Percentiles rank a stretch among this genome's conserved stretches.
Conservation (phyloP, 2,888 invertebrate genomes). For the Zhuqinia jingwanae region DNA sequence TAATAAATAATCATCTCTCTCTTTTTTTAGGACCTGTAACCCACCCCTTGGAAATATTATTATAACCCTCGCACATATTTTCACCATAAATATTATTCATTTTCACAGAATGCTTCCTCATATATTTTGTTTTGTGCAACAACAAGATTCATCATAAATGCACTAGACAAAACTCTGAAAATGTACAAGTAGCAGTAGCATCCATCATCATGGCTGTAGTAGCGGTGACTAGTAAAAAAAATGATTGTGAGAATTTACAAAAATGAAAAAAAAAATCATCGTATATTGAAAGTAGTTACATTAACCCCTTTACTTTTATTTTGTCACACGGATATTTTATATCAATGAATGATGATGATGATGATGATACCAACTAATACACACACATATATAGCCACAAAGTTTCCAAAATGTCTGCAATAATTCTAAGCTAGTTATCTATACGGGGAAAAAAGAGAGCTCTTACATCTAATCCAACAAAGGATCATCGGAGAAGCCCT, state of each 20-base stretch:
- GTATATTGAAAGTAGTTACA: constrained; percentile 28
- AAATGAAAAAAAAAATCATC: constrained; percentile 34
- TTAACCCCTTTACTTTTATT: constrained; percentile 55
- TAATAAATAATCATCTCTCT: constrained; percentile 30
- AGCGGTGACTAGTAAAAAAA: too few relatives aligned
- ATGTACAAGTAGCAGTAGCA: background rate
- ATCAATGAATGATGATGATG: constrained; percentile 40
- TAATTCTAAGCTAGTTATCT: constrained; percentile 2
- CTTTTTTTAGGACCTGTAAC: constrained; percentile 61
- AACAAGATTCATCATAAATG: constrained; percentile 34
- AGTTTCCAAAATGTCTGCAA: background rate
- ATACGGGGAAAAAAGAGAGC: background rate
- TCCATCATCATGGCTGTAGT: too few relatives aligned
- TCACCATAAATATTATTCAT: constrained; percentile 36
- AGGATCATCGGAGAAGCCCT: constrained; percentile 1
- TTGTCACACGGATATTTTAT: constrained; percentile 68
- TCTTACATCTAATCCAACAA: constrained; percentile 1
- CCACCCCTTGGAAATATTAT: constrained; percentile 56
- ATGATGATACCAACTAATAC: background rate
- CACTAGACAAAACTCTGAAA: constrained; percentile 7
- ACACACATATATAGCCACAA: background rate
- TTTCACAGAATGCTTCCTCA: constrained; percentile 37
- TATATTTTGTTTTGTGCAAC: constrained; percentile 23
- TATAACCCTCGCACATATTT: constrained; percentile 20
- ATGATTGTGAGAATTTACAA: background rate